Conservation (phyloP, 2,888 invertebrate species). For the Phaedon cochleariae region DNA sequence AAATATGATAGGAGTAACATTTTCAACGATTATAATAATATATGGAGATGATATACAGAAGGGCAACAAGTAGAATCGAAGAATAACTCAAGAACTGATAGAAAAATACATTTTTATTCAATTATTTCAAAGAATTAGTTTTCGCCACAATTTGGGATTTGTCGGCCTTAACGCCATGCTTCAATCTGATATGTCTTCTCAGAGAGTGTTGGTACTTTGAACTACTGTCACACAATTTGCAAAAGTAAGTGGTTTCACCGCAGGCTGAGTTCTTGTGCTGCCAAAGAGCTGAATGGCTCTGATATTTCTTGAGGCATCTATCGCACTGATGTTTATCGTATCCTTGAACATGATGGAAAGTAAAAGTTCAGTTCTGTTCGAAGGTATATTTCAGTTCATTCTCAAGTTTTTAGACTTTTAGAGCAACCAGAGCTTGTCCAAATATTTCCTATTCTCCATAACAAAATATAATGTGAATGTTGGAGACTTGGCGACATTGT, state of each 20-base stretch:
- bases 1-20: too few relatives aligned
- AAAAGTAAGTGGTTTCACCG: conserved; percentile 38
- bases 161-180: conserved; percentile 22
- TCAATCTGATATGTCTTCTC: conserved; percentile 20
- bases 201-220: conserved; percentile 33
- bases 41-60: too few relatives aligned
- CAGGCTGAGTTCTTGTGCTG: not conserved
- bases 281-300: not conserved
- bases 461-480: too few relatives aligned
- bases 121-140: not conserved
- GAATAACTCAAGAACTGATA: too few relatives aligned
- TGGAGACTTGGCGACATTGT: too few relatives aligned
- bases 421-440: too few relatives aligned
- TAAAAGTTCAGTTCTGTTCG: too few relatives aligned
- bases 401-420: not conserved
- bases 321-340: not conserved
- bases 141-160: not conserved
- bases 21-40: too few relatives aligned
- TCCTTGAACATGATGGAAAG: not conserved
- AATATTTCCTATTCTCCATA: too few relatives aligned
- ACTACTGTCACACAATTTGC: conserved; percentile 50
- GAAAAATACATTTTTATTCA: too few relatives aligned
- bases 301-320: not conserved
- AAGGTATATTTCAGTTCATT: too few relatives aligned
- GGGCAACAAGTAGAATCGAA: too few relatives aligned